Evolutionary conservation across 2,888 invertebrate species (phyloP).

Genomic region (Buathra laborator): DNA sequence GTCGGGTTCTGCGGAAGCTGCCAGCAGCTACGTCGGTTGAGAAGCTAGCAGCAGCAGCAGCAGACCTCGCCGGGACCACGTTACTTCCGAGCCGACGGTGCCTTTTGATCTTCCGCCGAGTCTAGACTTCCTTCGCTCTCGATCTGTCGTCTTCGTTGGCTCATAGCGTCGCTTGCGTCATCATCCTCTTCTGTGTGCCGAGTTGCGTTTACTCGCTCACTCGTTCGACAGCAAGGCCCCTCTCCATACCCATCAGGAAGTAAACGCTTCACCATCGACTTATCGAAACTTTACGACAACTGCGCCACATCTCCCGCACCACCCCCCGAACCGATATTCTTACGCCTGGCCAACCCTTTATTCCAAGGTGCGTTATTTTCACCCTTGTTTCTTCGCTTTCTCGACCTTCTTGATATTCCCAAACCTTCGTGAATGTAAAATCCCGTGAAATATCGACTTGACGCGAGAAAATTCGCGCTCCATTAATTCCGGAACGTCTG

Average conservation of each 20-base stretch:
- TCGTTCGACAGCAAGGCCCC: conserved; percentile 26
- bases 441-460: conserved; percentile 16
- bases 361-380: conserved; percentile 47
- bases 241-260: conserved; percentile 68
- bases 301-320: conserved; percentile 9
- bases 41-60: conserved; percentile 9
- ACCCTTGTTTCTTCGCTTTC: conserved; percentile 44
- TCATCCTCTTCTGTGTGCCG: conserved; percentile 1
- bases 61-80: conserved; percentile 70
- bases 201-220: conserved; percentile 30
- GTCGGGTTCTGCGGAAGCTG: conserved; percentile 59
- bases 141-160: conserved; percentile 29
- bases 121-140: conserved; percentile 77
- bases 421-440: conserved; percentile 2
- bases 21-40: conserved; percentile 52
- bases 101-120: conserved; percentile 81
- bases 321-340: conserved; percentile 70
- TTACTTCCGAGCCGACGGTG: conserved; percentile 81
- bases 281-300: conserved; percentile 80
- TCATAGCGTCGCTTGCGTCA: not conserved
- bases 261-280: conserved; percentile 78
- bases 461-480: conserved; percentile 4
- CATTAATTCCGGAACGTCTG: conserved; percentile 13
- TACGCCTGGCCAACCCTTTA: conserved; percentile 50
- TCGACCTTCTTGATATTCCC: conserved; percentile 3